Evolutionary conservation across 2,888 invertebrate species (phyloP), one percentile per base, ranked within the genome.

Genomic region (Ormyrus thymus): DNA sequence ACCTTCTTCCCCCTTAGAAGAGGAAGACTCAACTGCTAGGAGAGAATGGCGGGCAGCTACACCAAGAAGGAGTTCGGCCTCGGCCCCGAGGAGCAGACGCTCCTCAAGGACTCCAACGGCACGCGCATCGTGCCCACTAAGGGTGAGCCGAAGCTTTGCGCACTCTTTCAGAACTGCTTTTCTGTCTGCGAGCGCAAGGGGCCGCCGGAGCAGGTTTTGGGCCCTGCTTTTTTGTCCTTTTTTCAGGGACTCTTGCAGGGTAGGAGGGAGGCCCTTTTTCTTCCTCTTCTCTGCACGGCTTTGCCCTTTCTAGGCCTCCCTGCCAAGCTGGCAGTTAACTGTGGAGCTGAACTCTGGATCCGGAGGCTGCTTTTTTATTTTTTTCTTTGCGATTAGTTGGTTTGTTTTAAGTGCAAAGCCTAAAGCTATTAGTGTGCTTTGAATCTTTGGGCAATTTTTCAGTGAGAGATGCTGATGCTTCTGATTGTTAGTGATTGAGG

Each of bases 11-110:
- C 9, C 45, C 46, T n/a, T 51, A 61, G 45, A 43, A 51, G 61
- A 71, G 51, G 7, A 56, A 56, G n/a, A 64, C 4, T 6, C 29
- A 29, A 29, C 29, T 29, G 7, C 43, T 13, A 53, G 29, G 29
- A 48, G 13, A 55, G 59, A 62, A 90, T 90, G 90, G 89, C 90
- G 83, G 89, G 89, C 77, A 90, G 86, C 64, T 90, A 90, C 76
- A 89, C 87, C 72, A 89, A 88, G 82, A 90, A 87, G 76, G 90
- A 90, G 80, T 89, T 87, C 81, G 85, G 86, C 73, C 80, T 83
- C 13, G 89, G 88, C n/a, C 86, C 88, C 11, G 90, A 90, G 81
- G 89, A 90, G 78, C 89, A 90, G 69, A 90, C 87, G 6, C 85
- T 89, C 45, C 82, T 90, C 6, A 88, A 88, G 82, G 88, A 89